Evolutionary conservation across 2,888 invertebrate species (phyloP), one percentile per base, ranked within the genome.

Genomic region (Phania funesta): DNA sequence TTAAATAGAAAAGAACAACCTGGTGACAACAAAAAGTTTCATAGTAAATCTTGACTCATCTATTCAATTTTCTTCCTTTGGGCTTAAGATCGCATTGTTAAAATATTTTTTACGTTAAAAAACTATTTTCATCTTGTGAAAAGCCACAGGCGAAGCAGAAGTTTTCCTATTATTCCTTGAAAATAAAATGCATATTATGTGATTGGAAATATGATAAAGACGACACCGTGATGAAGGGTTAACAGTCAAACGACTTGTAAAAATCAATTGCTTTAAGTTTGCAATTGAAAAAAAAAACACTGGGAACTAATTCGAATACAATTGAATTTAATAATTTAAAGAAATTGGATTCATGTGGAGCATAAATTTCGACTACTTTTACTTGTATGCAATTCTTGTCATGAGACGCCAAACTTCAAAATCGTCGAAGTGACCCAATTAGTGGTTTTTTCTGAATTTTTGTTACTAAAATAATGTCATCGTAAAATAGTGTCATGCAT

Each of bases 101-200:
- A 64, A 29, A 5, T 24, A 29, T 48, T 38, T 22, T 18, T 56
- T 41, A 24, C 38, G 24, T 41, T 26, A 44, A 44, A 44, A 18
- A 44, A 41, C 5, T 6, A 11, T 11, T 11, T 24, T 60, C 67
- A 60, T 32, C 24, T 41, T 50, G 11, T 76, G 6, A 22, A 41
- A 60, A 81, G 80, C 80, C 67, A 73, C 58, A 60, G 80, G 80
- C 71, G n/a, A 32, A 74, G n/a, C n/a, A n/a, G 54, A 54, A 74
- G 46, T 65, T 74, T 56, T 46, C 35, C 65, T 58, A 35, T 75
- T 29, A 22, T 3, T 65, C n/a, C 24, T 22, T 65, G 41, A 9
- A 52, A 46, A 18, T 52, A 46, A 18, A 32, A 18, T 71, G 35
- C 38, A 71, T 60, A 38, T 46, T 50, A 41, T 50, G 44, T 38